A percentile compares a stretch with the other conserved stretches of the same genome.
phyloP scores from a whole-genome alignment of 2,113 vertebrate species.

The Pleuronectes platessa region DNA sequence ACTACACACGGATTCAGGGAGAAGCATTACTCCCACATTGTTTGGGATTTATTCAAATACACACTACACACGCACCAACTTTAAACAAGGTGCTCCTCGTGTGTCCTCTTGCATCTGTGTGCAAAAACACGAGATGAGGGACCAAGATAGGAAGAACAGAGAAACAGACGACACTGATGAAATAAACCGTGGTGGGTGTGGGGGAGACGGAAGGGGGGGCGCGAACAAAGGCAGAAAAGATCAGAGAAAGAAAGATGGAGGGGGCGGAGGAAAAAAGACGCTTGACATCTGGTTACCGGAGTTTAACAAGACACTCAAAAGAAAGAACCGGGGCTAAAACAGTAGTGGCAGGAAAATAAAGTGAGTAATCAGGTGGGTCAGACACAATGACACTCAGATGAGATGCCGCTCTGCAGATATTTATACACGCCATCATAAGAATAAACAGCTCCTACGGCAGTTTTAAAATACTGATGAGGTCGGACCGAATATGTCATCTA shows the following conservation, averaged over 20 bases:
- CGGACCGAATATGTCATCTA: constrained; percentile 26
- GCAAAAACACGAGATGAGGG: background rate
- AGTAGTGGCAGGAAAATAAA: constrained; percentile 48
- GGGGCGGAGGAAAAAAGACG: constrained; percentile 35
- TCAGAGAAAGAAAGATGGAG: constrained; percentile 49
- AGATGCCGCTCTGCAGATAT: constrained; percentile 21
- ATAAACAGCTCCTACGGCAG: constrained; percentile 23
- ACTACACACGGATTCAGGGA: background rate
- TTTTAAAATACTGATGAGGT: constrained; percentile 21
- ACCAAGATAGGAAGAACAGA: constrained; percentile 14
- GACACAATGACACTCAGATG: constrained; percentile 13
- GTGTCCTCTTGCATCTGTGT: background rate
- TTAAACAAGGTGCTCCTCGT: background rate
- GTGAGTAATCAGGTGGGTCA: constrained; percentile 56
- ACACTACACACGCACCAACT: background rate
- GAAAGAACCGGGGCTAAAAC: constrained; percentile 38
- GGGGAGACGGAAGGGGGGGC: background rate
- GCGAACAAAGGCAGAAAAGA: constrained; percentile 55
- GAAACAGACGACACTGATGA: constrained; percentile 48
- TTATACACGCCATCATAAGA: constrained; percentile 3
- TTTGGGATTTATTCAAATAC: constrained; percentile 1
- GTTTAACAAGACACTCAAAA: constrained; percentile 68
- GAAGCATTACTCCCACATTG: background rate
- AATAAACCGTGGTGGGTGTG: constrained; percentile 31
- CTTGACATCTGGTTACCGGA: constrained; percentile 60